Evolutionary conservation across 2,797 vertebrate genomes (phyloP), one percentile per base, ranked within the genome.

Genomic region (Gymnocypris eckloni): DNA sequence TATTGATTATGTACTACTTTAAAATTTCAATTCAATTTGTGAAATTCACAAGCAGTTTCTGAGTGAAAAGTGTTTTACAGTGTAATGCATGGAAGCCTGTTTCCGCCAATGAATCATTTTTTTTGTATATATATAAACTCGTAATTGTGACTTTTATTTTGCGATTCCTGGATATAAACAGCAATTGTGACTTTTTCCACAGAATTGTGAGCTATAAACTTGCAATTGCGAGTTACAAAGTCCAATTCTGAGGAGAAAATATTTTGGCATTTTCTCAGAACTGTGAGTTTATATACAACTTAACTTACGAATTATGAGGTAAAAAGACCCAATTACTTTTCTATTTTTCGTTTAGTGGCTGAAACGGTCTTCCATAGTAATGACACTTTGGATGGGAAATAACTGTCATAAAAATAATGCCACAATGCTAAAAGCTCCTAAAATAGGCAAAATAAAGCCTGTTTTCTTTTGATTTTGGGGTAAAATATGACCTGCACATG

Each of bases 401-500:
- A 20, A 25, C 25, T 48, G 9, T 45, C 50, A 59, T 61, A 22
- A 61, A 64, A 54, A 13, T 56, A 72, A 48, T 66, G 16, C 15
- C 45, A 45, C 25, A 66, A 37, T 76, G 25, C n/a, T 80, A 64
- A 64, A 64, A 4, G 39, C 15, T 64, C 22, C 43, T 76, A 52
- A 77, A 50, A n/a, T 73, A 45, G 43, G 22, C 72, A 3, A 45
- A 52, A 52, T 69, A 69, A 66, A 9, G 25, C 61, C 25, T 2
- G 2, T 82, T 82, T 59, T 33, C 28, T 41, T 22, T 78, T 15
- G 10, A 33, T 69, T 78, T 67, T 20, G 61, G 73, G 33, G 75
- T 78, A 7, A 77, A 77, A 84, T 77, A 66, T 54, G 61, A 64
- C 70, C 81, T 59, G 22, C 20, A 54, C 48, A 43, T 70, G 33